These are phyloP conservation scores for Anhinga rufa DNA, from an alignment of 2,113 vertebrate genomes.

Conservation along the genomic window DNA sequence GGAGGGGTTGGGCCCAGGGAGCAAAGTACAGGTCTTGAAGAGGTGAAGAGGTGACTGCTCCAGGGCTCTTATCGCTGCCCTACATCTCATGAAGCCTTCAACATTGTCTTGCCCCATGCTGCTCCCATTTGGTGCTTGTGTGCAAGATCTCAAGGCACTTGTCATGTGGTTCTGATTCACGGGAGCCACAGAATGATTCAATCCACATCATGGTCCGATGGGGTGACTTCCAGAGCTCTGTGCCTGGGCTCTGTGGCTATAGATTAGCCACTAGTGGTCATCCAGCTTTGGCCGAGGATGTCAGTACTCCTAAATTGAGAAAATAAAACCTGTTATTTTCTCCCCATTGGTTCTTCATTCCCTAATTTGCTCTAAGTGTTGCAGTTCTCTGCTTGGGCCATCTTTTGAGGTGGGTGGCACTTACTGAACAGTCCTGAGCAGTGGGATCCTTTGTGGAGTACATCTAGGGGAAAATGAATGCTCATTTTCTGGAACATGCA, in stretches of 20 bases:
- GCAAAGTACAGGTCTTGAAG: not conserved
- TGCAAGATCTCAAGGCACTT: not conserved
- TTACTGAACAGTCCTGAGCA: not conserved
- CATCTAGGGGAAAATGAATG: not conserved
- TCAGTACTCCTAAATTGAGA: not conserved
- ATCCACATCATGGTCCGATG: not conserved
- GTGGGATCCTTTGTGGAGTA: not conserved
- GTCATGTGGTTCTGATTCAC: not conserved
- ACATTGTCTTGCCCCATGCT: not conserved
- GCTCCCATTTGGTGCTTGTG: not conserved
- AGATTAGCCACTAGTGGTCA: not conserved
- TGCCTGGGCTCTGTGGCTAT: not conserved
- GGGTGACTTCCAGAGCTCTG: not conserved
- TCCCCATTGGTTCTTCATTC: not conserved
- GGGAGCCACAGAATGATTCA: not conserved
- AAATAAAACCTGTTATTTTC: not conserved
- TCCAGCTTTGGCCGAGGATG: not conserved
- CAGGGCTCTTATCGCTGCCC: not conserved
- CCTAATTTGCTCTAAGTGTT: not conserved
- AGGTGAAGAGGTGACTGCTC: not conserved
- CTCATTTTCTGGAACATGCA: not conserved
- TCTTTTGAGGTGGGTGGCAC: not conserved
- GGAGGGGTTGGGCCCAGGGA: not conserved
- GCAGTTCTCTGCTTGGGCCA: not conserved
- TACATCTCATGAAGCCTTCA: not conserved